Conservation (phyloP, 2,888 invertebrate species). For the Agrotis segetum region DNA sequence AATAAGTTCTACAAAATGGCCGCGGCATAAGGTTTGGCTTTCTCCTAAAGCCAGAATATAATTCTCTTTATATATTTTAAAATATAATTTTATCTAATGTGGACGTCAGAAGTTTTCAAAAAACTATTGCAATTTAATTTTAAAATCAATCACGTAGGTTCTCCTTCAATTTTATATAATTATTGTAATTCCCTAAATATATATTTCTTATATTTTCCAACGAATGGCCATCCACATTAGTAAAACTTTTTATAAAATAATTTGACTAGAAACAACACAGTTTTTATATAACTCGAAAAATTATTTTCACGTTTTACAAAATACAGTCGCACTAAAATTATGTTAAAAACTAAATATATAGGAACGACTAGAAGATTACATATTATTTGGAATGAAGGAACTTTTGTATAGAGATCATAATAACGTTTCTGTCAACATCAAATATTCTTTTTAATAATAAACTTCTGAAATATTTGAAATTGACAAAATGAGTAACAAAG, state of each 20-base stretch:
- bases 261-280: constrained; percentile 89
- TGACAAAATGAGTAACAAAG: constrained; percentile 63
- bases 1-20: constrained; percentile 71
- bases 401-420: constrained; percentile 71
- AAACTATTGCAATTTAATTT: constrained; percentile 62
- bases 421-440: constrained; percentile 66
- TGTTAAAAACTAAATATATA: constrained; percentile 58
- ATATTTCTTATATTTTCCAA: constrained; percentile 60
- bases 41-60: constrained; percentile 88
- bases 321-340: constrained; percentile 86
- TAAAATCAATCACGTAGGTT: constrained; percentile 53
- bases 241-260: constrained; percentile 83
- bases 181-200: constrained; percentile 61
- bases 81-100: constrained; percentile 81
- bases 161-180: constrained; percentile 52
- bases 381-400: constrained; percentile 72
- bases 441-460: constrained; percentile 66
- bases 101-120: constrained; percentile 69
- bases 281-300: constrained; percentile 79
- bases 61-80: constrained; percentile 84
- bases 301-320: constrained; percentile 73
- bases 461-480: constrained; percentile 65
- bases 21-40: constrained; percentile 83
- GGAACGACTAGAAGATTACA: constrained; percentile 67
- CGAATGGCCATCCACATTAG: constrained; percentile 79